Conservation (phyloP, 2,888 invertebrate genomes). For the Mesochorus sp. region DNA sequence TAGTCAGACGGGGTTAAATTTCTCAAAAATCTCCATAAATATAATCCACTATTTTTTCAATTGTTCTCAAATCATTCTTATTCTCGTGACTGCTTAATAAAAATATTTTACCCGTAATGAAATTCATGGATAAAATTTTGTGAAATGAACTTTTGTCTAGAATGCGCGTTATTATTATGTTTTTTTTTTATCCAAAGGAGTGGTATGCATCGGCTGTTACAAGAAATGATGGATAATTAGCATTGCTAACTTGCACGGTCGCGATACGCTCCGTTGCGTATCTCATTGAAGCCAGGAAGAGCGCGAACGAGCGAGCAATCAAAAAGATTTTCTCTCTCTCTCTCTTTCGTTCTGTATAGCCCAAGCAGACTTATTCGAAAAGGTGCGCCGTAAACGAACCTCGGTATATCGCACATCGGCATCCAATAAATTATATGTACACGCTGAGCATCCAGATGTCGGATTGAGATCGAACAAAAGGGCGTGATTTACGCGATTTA, state of each 20-base stretch:
- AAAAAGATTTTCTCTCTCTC: conserved; percentile 17
- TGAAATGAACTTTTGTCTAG: not conserved
- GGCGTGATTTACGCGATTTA: not conserved
- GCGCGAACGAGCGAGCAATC: conserved; percentile 43
- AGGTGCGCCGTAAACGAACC: conserved; percentile 54
- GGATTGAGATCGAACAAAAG: not conserved
- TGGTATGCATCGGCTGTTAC: conserved; percentile 41
- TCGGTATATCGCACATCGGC: conserved; percentile 25
- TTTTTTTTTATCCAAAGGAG: conserved; percentile 29
- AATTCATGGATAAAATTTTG: not conserved
- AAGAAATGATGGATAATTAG: conserved; percentile 73
- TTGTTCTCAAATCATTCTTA: not conserved
- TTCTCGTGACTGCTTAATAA: not conserved
- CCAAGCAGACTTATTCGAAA: conserved; percentile 35
- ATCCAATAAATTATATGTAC: conserved; percentile 38
- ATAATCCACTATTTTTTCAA: not conserved
- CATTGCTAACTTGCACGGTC: conserved; percentile 67
- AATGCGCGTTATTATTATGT: conserved; percentile 16
- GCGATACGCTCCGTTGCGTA: conserved; percentile 52
- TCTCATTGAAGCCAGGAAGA: conserved; percentile 51
- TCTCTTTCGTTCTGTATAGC: not conserved
- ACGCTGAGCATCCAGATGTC: conserved; percentile 4
- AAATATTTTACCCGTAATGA: not conserved
- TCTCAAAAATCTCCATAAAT: not conserved
- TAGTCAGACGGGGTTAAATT: not conserved